A percentile compares a stretch with the other conserved stretches of the same genome.
These are phyloP conservation scores for Manis javanica DNA, from an alignment of 2,797 vertebrate species.

Conservation along the genomic window DNA sequence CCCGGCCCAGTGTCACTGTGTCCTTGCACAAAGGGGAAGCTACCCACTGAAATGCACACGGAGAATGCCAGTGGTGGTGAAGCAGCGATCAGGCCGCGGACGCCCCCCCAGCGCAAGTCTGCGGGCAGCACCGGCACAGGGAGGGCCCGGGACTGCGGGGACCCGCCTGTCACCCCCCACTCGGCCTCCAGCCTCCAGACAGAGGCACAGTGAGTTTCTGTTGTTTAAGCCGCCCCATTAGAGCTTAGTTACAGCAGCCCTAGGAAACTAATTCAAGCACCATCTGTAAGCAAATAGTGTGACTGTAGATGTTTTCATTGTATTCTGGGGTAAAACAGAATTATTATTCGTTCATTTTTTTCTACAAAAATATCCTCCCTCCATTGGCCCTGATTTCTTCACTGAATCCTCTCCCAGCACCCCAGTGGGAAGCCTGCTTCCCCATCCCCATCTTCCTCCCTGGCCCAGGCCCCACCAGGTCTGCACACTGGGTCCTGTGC, in stretches of 20 bases:
- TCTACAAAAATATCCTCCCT: neutral
- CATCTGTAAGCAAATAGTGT: neutral
- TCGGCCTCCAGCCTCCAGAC: neutral
- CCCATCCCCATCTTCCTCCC: too few species aligned
- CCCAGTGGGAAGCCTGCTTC: neutral
- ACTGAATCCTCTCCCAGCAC: neutral
- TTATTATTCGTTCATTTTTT: neutral
- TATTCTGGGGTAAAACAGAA: neutral
- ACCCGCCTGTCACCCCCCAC: too few species aligned
- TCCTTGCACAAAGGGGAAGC: neutral
- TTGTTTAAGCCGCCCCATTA: neutral
- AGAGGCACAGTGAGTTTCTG: neutral
- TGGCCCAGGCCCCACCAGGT: too few species aligned
- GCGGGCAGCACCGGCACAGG: neutral
- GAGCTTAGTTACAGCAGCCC: accelerated
- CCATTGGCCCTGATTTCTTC: neutral
- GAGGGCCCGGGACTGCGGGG: neutral
- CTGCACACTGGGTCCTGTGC: too few species aligned
- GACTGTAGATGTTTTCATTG: neutral
- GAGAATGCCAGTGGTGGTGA: neutral
- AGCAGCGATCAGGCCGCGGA: too few species aligned
- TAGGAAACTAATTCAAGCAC: neutral
- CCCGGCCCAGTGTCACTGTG: neutral
- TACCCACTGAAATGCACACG: too few species aligned
- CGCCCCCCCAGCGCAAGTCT: too few species aligned